Conservation (phyloP, 1,140 invertebrate genomes). For the Apolygus lucorum region DNA sequence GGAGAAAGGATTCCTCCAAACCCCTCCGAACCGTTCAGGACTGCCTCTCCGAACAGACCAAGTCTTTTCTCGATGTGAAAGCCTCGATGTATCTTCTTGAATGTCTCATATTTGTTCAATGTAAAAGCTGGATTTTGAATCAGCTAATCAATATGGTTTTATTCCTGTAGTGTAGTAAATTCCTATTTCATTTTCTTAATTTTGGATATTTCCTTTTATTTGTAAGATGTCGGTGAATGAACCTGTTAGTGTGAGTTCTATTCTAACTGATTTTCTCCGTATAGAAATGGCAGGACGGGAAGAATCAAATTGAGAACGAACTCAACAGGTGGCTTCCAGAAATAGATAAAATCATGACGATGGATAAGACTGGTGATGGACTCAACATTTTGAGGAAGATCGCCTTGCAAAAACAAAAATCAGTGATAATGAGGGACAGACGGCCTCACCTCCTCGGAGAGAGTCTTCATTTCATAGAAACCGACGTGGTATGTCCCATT, state of each 20-base stretch:
- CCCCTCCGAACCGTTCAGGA: no score
- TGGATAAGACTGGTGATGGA: constrained; percentile 68
- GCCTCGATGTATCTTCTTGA: no score
- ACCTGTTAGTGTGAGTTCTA: background rate
- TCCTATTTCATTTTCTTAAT: background rate
- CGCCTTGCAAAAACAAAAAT: constrained; percentile 68
- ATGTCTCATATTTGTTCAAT: no score
- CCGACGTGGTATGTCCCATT: constrained; percentile 39
- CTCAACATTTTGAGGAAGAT: constrained; percentile 69
- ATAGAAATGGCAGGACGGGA: constrained; percentile 60
- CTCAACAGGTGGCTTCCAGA: constrained; percentile 70
- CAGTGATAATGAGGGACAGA: constrained; percentile 62
- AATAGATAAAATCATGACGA: constrained; percentile 62
- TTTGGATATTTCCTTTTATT: background rate
- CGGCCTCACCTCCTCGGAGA: constrained; percentile 76
- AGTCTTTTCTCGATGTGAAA: no score
- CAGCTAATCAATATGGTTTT: background rate
- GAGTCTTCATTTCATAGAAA: constrained; percentile 56
- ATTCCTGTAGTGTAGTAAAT: background rate
- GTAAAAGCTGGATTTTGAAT: no score
- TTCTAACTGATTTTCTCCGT: background rate
- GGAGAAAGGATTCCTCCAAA: no score
- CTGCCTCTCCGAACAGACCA: no score
- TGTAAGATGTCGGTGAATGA: background rate
- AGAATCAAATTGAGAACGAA: constrained; percentile 63